Evolutionary conservation across 2,797 vertebrate genomes (phyloP), one percentile per base, ranked within the genome.

Genomic region (Thripadectes ignobilis): DNA sequence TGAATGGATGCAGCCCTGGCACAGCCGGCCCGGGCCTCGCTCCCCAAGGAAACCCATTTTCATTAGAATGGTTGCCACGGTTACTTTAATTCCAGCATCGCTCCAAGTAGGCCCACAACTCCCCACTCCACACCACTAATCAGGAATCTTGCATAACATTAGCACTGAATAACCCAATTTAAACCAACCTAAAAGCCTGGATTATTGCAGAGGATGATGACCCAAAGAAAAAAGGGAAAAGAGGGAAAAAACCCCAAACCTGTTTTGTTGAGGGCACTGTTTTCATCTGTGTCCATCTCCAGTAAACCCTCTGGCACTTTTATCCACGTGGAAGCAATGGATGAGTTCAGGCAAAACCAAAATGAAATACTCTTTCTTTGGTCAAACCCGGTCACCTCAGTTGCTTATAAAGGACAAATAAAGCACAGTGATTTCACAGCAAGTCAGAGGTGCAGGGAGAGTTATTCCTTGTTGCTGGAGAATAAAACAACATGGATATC

Each of bases 21-120:
- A 59, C 58, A 38, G 45, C 45, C 45, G 19, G 43, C 23, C 55
- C 15, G 10, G 57, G 14, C 19, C 29, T 17, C 18, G 4, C 93
- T 92, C 87, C 86, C 86, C 90, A 13, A 84, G 59, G 61, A 89
- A 67, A 17, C 41, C 82, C 12, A 97, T 97, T 97, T 97, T 77
- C 91, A 97, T 97, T 74, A 80, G 27, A 96, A 97, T 78, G 76
- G 97, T 97, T 97, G 89, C 95, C 91, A 96, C 23, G 86, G 96
- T 94, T 88, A 97, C 96, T 71, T 93, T 95, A 95, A 97, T 96
- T 95, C 93, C 92, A 93, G 46, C 87, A 32, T 7, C 15, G 29
- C 63, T 87, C 75, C 82, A 21, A 77, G 59, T 12, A 26, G 49
- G 43, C 84, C 87, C 73, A 1, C 61, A 84, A 77, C 68, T 76